These are phyloP conservation scores for Cantharis rustica DNA, from an alignment of 2,888 invertebrate species.

Conservation along the genomic window DNA sequence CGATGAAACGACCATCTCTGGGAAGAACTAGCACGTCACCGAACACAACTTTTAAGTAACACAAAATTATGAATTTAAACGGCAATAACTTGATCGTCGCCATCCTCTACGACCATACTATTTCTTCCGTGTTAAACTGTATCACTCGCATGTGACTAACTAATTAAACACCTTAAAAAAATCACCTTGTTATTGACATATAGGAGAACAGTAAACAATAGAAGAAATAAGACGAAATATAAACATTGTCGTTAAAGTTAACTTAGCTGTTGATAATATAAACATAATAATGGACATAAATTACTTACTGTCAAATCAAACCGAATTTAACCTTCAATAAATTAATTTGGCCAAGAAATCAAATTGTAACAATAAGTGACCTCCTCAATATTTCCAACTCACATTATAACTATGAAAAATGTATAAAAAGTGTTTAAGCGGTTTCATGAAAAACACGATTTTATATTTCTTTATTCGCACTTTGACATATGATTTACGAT, in stretches of 20 bases:
- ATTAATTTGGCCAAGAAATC: background rate
- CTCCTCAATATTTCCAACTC: background rate
- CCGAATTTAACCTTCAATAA: background rate
- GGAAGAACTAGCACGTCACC: background rate
- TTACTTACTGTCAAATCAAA: background rate
- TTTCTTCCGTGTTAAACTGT: background rate
- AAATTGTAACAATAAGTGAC: background rate
- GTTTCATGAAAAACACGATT: background rate
- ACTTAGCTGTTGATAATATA: background rate
- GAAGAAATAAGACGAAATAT: background rate
- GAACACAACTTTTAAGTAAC: background rate
- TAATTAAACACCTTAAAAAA: background rate
- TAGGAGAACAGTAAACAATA: background rate
- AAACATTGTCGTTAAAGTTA: background rate
- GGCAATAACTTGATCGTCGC: background rate
- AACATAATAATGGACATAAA: background rate
- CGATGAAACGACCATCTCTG: slow-evolving; percentile 34
- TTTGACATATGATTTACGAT: background rate
- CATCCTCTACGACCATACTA: background rate
- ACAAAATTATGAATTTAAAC: background rate
- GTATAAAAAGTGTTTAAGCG: background rate
- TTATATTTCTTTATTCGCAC: background rate
- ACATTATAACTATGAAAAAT: background rate
- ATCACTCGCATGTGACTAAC: background rate
- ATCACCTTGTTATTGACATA: background rate